Conservation (phyloP, 2,888 invertebrate genomes). For the Epinotia bilunana region DNA sequence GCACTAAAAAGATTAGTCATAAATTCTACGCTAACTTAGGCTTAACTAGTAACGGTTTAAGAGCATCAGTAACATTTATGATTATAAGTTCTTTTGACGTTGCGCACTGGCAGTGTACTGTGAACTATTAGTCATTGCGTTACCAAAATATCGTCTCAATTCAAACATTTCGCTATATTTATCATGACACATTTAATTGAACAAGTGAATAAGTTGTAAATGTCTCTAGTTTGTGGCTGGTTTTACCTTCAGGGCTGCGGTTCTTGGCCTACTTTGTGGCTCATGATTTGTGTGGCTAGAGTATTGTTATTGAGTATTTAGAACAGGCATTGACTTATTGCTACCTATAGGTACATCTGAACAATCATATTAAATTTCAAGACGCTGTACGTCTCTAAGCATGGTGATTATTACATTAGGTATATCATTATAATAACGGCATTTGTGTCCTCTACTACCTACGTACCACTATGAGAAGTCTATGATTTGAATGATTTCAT, state of each 20-base stretch:
- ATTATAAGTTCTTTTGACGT: background rate
- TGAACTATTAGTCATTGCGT: conserved; percentile 3
- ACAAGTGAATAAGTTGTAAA: conserved; percentile 22
- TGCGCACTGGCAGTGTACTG: background rate
- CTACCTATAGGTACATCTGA: conserved; percentile 10
- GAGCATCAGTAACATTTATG: background rate
- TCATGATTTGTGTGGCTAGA: conserved; percentile 22
- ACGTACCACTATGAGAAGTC: background rate
- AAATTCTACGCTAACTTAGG: background rate
- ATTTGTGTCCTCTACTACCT: background rate
- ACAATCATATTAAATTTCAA: conserved; percentile 5
- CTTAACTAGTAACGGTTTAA: background rate
- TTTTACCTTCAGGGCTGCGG: conserved; percentile 2
- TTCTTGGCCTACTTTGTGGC: conserved; percentile 29
- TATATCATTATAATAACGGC: background rate
- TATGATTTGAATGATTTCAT: conserved; percentile 37
- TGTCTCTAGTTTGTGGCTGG: conserved; percentile 3
- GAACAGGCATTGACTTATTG: conserved; percentile 13
- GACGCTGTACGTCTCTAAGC: background rate
- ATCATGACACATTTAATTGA: conserved; percentile 1
- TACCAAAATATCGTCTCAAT: conserved; percentile 23
- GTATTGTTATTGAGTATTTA: conserved; percentile 24
- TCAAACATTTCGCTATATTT: conserved; percentile 1
- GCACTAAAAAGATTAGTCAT: conserved; percentile 7
- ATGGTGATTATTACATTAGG: background rate